A percentile compares a stretch with the other conserved stretches of the same genome.
phyloP scores from a whole-genome alignment of 2,888 invertebrate genomes.

The Philaethria dido region DNA sequence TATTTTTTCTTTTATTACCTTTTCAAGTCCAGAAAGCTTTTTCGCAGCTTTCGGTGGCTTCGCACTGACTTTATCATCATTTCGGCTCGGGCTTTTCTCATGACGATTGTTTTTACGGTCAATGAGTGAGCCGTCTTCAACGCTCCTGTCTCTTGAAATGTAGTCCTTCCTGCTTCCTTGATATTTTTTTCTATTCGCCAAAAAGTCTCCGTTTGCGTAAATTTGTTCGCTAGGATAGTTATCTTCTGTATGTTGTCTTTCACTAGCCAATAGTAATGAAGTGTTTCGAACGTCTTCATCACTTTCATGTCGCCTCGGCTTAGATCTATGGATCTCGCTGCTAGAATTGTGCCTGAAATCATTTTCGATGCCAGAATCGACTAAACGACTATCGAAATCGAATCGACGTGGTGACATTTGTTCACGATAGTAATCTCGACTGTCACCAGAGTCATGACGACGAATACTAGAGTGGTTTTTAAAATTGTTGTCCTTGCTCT shows the following conservation, averaged over 20 bases:
- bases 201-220: constrained; percentile 74
- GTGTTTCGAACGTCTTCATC: constrained; percentile 88
- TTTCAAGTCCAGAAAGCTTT: constrained; percentile 88
- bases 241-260: constrained; percentile 89
- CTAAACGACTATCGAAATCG: constrained; percentile 85
- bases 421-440: constrained; percentile 75
- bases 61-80: constrained; percentile 80
- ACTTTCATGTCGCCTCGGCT: constrained; percentile 80
- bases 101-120: constrained; percentile 86
- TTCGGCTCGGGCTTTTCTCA: constrained; percentile 77
- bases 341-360: constrained; percentile 90
- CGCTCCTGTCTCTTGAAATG: constrained; percentile 78
- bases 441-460: constrained; percentile 78
- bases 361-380: constrained; percentile 92
- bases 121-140: constrained; percentile 87
- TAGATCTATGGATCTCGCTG: constrained; percentile 74
- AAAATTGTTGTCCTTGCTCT: constrained; percentile 74
- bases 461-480: constrained; percentile 67
- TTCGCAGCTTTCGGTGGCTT: constrained; percentile 86
- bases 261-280: constrained; percentile 88
- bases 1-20: no score
- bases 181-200: constrained; percentile 65
- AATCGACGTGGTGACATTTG: constrained; percentile 73
- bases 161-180: constrained; percentile 72
- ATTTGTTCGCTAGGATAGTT: constrained; percentile 80